A percentile compares a stretch with the other conserved stretches of the same genome.
Evolutionary conservation across 2,797 vertebrate genomes (phyloP).

Genomic region (Myotis pilosus): DNA sequence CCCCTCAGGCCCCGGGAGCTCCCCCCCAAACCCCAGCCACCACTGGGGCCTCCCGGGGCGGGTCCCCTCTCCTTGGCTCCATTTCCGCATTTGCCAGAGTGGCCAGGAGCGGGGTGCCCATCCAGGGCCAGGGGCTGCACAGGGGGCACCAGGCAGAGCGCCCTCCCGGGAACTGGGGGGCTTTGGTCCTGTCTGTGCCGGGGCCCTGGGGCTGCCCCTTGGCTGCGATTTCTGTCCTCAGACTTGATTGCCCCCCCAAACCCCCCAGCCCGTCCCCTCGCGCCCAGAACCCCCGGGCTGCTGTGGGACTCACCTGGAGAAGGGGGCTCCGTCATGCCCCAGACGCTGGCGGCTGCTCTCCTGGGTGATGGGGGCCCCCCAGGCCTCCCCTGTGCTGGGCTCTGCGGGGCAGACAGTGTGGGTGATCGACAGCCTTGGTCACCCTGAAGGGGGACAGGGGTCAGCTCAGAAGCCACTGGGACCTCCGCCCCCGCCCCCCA

Average conservation of each 20-base stretch:
- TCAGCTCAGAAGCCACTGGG: accelerated
- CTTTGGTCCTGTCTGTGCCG: accelerated
- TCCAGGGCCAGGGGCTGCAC: accelerated
- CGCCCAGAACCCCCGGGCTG: not conserved
- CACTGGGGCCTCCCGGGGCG: not conserved
- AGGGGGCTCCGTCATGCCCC: conserved; percentile 18
- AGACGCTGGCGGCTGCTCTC: not conserved
- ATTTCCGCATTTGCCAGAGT: not conserved
- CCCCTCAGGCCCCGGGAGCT: not conserved
- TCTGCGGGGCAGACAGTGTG: conserved; percentile 20
- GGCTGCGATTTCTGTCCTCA: accelerated
- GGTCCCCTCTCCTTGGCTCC: not conserved
- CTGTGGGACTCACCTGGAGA: conserved; percentile 41
- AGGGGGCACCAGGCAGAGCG: accelerated
- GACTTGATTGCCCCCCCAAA: accelerated
- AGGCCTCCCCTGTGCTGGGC: not conserved
- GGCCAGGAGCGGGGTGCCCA: not conserved
- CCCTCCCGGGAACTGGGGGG: accelerated
- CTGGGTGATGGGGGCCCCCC: accelerated
- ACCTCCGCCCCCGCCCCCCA: not conserved
- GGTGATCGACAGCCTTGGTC: not conserved
- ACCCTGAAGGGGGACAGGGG: accelerated
- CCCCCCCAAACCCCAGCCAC: not conserved
- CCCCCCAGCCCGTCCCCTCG: not conserved
- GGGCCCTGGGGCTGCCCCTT: not conserved